Conservation (phyloP, 2,888 invertebrate species). For the Xestia sexstrigata region DNA sequence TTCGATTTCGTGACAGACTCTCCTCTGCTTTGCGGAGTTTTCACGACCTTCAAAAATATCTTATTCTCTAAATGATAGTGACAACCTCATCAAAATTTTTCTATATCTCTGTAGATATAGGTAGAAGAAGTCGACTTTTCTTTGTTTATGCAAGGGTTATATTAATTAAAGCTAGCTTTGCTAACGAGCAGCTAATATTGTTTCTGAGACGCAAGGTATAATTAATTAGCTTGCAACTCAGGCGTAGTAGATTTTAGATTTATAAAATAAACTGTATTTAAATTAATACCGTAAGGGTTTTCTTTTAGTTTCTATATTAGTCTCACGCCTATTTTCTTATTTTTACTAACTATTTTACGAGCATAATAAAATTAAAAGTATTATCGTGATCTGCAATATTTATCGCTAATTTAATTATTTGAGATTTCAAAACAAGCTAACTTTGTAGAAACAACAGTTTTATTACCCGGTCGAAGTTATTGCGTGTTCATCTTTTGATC, state of each 20-base stretch:
- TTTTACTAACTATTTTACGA: not conserved
- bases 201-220: slow-evolving; percentile 1
- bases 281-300: not conserved
- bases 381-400: not conserved
- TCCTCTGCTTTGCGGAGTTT: not conserved
- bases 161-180: slow-evolving; percentile 11
- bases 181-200: slow-evolving; percentile 6
- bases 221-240: slow-evolving; percentile 16
- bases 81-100: no score
- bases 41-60: not conserved
- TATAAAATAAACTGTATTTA: not conserved
- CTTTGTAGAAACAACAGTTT: slow-evolving; percentile 20
- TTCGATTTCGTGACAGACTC: not conserved
- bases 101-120: no score
- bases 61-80: not conserved
- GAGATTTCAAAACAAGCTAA: not conserved
- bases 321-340: not conserved
- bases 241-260: not conserved
- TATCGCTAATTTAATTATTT: slow-evolving; percentile 1
- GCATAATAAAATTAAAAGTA: not conserved
- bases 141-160: slow-evolving; percentile 3
- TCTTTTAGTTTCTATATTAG: not conserved
- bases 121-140: not conserved
- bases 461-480: slow-evolving; percentile 12
- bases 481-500: slow-evolving; percentile 29